Evolutionary conservation across 30 jellyfish, hydroid and myxozoan species (phyloP).

Genomic region (Haliclystus octoradiatus): DNA sequence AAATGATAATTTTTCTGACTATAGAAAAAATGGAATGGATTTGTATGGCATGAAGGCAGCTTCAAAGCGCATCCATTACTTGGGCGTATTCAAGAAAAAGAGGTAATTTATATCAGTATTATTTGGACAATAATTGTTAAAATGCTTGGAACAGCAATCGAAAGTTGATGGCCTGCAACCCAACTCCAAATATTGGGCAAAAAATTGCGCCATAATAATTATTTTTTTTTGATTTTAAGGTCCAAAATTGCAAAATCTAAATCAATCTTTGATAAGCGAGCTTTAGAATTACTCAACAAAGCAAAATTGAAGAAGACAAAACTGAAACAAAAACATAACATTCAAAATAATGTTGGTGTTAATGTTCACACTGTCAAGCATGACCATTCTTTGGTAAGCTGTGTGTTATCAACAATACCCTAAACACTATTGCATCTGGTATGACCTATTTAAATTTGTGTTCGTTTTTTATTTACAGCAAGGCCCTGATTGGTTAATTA

Average conservation of each 20-base stretch:
- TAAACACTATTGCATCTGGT: neutral
- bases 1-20: neutral
- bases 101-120: constrained; percentile 38
- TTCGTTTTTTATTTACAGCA: constrained; percentile 29
- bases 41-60: constrained; percentile 65
- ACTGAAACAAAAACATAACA: constrained; percentile 78
- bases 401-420: too few species aligned
- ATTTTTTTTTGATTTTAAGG: constrained; percentile 24
- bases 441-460: neutral
- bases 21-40: constrained; percentile 95
- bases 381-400: constrained; percentile 80
- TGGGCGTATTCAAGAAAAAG: constrained; percentile 78
- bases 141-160: neutral
- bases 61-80: constrained; percentile 74
- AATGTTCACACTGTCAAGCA: constrained; percentile 38
- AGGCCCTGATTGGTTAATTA: constrained; percentile 98
- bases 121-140: too few species aligned
- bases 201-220: too few species aligned
- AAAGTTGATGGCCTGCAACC: neutral
- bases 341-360: constrained; percentile 16
- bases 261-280: constrained; percentile 91
- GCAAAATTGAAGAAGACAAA: constrained; percentile 87
- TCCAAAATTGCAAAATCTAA: constrained; percentile 69
- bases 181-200: neutral
- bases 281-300: constrained; percentile 80